Evolutionary conservation across 1,140 invertebrate genomes (phyloP).

Genomic region (Brachionus calyciflorus): DNA sequence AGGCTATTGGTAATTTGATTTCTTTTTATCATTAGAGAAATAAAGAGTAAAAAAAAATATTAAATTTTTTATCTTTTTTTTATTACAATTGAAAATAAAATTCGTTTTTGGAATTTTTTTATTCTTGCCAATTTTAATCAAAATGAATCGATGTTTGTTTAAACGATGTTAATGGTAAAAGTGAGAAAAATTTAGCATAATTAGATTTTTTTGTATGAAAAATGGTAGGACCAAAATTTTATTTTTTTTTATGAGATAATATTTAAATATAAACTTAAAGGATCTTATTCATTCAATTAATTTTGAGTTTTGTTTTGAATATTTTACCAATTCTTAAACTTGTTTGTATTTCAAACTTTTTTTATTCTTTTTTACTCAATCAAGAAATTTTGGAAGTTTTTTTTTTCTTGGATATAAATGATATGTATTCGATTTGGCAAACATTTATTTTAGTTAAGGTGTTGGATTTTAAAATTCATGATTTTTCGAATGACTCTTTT

Average conservation of each 20-base stretch:
- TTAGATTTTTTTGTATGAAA: background rate
- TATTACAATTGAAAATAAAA: background rate
- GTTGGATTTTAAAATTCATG: no score
- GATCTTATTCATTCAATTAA: background rate
- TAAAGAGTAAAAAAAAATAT: no score
- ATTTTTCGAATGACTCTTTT: no score
- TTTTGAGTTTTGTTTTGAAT: constrained; percentile 16
- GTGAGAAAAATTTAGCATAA: background rate
- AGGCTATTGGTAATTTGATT: no score
- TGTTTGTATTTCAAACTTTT: background rate
- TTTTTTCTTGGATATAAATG: no score
- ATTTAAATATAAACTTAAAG: background rate
- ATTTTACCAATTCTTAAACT: constrained; percentile 7
- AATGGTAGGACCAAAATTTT: background rate
- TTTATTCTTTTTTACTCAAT: no score
- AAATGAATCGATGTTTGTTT: constrained; percentile 35
- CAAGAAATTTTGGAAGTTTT: no score
- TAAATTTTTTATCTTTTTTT: background rate
- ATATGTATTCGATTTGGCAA: no score
- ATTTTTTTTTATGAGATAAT: background rate
- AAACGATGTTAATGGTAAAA: background rate
- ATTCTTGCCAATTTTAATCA: no score
- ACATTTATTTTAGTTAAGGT: no score
- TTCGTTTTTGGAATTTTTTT: constrained; percentile 13
- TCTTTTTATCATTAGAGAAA: no score